These are phyloP conservation scores for Diachasmimorpha longicaudata DNA, from an alignment of 1,140 invertebrate species.

Conservation along the genomic window DNA sequence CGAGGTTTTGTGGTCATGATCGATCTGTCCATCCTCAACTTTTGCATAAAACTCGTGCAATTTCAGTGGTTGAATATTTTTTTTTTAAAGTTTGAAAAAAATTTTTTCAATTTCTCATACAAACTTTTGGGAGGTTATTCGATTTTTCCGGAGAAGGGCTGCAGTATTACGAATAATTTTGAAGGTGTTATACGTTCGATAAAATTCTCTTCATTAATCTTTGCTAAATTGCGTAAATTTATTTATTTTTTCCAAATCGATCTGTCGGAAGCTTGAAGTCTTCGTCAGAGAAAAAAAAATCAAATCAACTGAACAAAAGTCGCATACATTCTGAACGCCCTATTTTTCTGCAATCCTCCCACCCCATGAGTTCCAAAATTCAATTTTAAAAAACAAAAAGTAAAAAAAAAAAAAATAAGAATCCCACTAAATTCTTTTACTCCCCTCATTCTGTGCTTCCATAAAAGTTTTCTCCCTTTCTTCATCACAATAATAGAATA, in stretches of 20 bases:
- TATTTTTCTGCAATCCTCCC: no score
- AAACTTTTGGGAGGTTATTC: background rate
- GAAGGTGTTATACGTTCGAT: no score
- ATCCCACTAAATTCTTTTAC: background rate
- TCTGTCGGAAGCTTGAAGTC: no score
- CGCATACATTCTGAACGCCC: no score
- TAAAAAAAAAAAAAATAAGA: background rate
- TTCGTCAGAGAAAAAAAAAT: no score
- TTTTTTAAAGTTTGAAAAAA: background rate
- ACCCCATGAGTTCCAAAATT: no score
- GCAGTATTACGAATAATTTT: background rate
- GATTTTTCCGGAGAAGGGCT: background rate
- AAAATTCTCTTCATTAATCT: no score
- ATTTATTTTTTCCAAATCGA: no score
- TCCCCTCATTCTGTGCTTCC: background rate
- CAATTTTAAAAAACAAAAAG: no score
- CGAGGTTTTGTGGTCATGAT: constrained; percentile 2
- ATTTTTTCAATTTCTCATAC: background rate
- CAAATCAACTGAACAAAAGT: no score
- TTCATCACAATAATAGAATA: background rate
- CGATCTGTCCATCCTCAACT: background rate
- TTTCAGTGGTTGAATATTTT: background rate
- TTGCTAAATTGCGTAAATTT: no score
- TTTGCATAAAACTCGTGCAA: constrained; percentile 4
- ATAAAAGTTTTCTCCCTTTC: background rate